phyloP scores from a whole-genome alignment of 2,797 vertebrate genomes.

The Malacoctenus gilli region DNA sequence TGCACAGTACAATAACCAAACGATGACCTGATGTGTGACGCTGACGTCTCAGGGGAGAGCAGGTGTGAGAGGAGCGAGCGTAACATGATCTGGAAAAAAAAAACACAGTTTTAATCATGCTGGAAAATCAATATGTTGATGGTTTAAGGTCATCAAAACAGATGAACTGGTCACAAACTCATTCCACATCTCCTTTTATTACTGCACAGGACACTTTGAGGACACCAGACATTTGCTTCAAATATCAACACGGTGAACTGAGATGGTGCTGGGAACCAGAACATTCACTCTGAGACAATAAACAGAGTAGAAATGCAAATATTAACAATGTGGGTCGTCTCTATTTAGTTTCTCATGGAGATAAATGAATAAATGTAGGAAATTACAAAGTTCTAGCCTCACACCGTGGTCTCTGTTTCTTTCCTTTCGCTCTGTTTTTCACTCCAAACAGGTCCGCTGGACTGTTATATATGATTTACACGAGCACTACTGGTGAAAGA shows the following conservation, averaged over 20 bases:
- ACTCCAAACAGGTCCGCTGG: neutral
- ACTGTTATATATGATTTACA: too few relatives aligned
- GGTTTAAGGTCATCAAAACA: neutral
- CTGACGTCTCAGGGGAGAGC: neutral
- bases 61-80: neutral
- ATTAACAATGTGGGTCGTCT: constrained; percentile 25
- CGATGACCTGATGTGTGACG: neutral
- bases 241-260: constrained; percentile 33
- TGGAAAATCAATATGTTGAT: neutral
- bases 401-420: neutral
- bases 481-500: too few relatives aligned
- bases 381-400: constrained; percentile 4
- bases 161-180: neutral
- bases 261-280: constrained; percentile 22
- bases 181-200: neutral
- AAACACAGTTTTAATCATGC: neutral
- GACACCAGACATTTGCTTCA: constrained; percentile 48
- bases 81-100: neutral
- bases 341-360: constrained; percentile 32
- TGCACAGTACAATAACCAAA: constrained; percentile 1
- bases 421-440: neutral
- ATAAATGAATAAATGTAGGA: constrained; percentile 27
- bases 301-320: constrained; percentile 47
- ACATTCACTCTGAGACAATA: constrained; percentile 32
- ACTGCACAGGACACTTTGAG: neutral